Evolutionary conservation across 2,797 vertebrate genomes (phyloP), one percentile per base, ranked within the genome.

Genomic region (Gobio occitaniae): DNA sequence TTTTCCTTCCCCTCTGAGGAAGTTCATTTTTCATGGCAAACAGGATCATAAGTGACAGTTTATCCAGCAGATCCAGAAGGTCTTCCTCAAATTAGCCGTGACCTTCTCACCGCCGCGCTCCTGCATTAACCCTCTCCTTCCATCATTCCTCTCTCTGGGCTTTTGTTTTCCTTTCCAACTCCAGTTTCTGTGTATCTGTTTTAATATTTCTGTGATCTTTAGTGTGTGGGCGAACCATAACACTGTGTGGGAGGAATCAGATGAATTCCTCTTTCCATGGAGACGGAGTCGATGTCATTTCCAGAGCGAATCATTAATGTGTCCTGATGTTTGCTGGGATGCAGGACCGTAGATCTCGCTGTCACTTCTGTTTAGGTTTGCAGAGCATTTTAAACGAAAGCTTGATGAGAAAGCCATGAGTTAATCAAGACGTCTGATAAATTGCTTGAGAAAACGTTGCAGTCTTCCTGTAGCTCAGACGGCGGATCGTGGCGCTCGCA

Each of bases 51-150:
- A 90, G 87, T 95, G 96, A 96, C 96, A 95, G 93, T 92, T 92
- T 90, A 89, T 93, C 89, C 93, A 94, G 93, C 90, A 95, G 94
- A 97, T 96, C 95, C 96, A 91, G 94, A 96, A 95, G 94, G 94
- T 95, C 95, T 95, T 89, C 92, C 90, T 94, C 92, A 96, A 95
- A 97, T 97, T 93, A 94, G 95, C 95, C 93, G 92, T 78, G 94
- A 75, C 54, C 79, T 47, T 63, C 7, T 41, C 48, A 47, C 8
- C 52, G 21, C 44, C 25, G 16, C 89, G 90, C 84, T 65, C 78
- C 90, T 87, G 90, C 65, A 85, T 91, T 87, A 89, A 85, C 52
- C 71, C 85, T 59, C 61, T 59, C 74, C 12, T 13, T 61, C 21
- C 12, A 48, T n/a, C 15, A 77, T 48, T 66, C 25, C 9, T 63